phyloP scores from a whole-genome alignment of 2,113 vertebrate genomes.

The Perca fluviatilis region DNA sequence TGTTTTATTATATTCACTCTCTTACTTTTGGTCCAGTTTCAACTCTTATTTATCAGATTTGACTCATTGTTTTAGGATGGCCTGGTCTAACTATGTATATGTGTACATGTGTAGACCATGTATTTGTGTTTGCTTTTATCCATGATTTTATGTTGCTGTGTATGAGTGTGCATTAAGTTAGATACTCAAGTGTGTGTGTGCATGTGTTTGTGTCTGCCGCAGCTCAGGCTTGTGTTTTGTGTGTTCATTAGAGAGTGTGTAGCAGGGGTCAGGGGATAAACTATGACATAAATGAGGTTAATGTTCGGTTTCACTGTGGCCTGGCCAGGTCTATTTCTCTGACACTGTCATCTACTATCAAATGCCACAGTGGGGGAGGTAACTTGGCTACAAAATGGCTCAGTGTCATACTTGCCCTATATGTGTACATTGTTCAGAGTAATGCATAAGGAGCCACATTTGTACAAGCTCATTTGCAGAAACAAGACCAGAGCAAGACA shows the following conservation, averaged over 20 bases:
- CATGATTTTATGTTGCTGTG: not conserved
- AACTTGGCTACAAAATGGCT: slow-evolving; percentile 11
- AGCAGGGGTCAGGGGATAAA: slow-evolving; percentile 56
- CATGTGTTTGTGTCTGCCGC: not conserved
- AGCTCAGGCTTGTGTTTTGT: slow-evolving; percentile 1
- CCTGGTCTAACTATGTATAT: not conserved
- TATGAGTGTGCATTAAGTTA: not conserved
- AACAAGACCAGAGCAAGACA: not conserved
- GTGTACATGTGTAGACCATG: not conserved
- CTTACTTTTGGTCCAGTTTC: not conserved
- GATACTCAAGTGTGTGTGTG: not conserved
- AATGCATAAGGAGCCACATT: not conserved
- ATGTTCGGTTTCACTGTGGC: slow-evolving; percentile 63
- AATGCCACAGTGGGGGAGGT: slow-evolving; percentile 18
- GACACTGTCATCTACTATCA: slow-evolving; percentile 37
- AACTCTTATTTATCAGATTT: not conserved
- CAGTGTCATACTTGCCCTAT: not conserved
- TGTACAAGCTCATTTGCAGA: not conserved
- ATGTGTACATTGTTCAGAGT: not conserved
- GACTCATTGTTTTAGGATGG: not conserved
- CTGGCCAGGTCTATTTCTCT: slow-evolving; percentile 45
- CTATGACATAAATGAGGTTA: slow-evolving; percentile 71
- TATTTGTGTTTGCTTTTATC: not conserved
- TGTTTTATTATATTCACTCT: not conserved
- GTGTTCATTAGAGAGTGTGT: slow-evolving; percentile 26